Evolutionary conservation across 2,797 vertebrate species (phyloP), one percentile per base, ranked within the genome.

Genomic region (Halcyon chelicuti): DNA sequence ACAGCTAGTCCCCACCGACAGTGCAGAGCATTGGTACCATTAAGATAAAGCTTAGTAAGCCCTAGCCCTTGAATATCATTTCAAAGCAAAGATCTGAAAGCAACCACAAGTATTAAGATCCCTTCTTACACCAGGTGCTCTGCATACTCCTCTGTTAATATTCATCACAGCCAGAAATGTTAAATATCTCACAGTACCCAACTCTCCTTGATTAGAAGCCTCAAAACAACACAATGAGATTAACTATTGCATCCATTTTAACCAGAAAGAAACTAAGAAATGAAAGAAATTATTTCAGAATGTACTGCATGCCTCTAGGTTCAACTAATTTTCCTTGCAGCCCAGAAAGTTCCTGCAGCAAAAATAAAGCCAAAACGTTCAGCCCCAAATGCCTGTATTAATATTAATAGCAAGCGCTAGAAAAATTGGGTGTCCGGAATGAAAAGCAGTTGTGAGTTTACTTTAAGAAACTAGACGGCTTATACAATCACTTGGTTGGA

Each of bases 41-140:
- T 66, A 84, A 66, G 60, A 74, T 3, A 68, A 31, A 71, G 15
- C 35, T 92, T 62, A 90, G 77, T 77, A 94, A 91, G 35, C 20
- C 87, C 74, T 70, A 76, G 39, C 31, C 66, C 55, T 81, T 75
- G 55, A 61, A 90, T 14, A 81, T 31, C 44, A 91, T 74, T 86
- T 80, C 76, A 81, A 78, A 81, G 65, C n/a, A 82, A 93, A 83
- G 62, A 84, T 42, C 66, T 78, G 67, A 82, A 79, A 93, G 86
- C 31, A 82, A 40, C 7, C 21, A 4, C 33, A 88, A 86, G 72
- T 55, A 63, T 35, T 68, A 83, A 86, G 55, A 61, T 37, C 55
- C 26, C 11, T 83, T 47, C 72, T 68, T 77, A n/a, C 22, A 71
- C 40, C 44, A 83, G 28, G 49, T 88, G 58, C 18, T 86, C 58